phyloP scores from a whole-genome alignment of 2,797 vertebrate species.

The Catostomus latipinnis region DNA sequence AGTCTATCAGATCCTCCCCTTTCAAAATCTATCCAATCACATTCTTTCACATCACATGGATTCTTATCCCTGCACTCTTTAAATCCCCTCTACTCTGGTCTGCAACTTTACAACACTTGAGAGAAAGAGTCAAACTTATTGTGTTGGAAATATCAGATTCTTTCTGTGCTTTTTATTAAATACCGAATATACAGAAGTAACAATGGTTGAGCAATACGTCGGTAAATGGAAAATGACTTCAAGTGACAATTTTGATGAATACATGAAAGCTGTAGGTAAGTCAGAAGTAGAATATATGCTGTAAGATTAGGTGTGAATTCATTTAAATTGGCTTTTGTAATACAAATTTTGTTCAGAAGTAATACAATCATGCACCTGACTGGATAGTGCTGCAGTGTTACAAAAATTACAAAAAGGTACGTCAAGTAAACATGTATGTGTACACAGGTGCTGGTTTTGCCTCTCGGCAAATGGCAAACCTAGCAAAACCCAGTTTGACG shows the following conservation, averaged over 20 bases:
- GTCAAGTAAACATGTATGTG: background rate
- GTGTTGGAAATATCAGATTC: background rate
- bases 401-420: background rate
- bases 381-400: background rate
- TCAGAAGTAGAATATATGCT: background rate
- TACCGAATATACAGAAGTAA: background rate
- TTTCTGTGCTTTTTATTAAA: background rate
- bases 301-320: background rate
- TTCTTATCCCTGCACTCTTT: background rate
- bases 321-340: background rate
- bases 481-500: constrained; percentile 73
- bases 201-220: constrained; percentile 85
- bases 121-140: background rate
- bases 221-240: constrained; percentile 87
- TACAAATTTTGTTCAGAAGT: background rate
- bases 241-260: constrained; percentile 91
- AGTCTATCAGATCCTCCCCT: background rate
- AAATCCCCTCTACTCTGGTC: constrained; percentile 24
- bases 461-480: constrained; percentile 73
- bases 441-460: constrained; percentile 75
- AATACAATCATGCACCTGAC: background rate
- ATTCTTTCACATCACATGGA: background rate
- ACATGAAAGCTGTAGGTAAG: constrained; percentile 92
- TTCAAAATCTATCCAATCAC: constrained; percentile 28
- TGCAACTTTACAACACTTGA: background rate